Percentiles rank a stretch among this genome's conserved stretches.
phyloP scores from a whole-genome alignment of 1,140 invertebrate genomes.

The Aporrectodea caliginosa region DNA sequence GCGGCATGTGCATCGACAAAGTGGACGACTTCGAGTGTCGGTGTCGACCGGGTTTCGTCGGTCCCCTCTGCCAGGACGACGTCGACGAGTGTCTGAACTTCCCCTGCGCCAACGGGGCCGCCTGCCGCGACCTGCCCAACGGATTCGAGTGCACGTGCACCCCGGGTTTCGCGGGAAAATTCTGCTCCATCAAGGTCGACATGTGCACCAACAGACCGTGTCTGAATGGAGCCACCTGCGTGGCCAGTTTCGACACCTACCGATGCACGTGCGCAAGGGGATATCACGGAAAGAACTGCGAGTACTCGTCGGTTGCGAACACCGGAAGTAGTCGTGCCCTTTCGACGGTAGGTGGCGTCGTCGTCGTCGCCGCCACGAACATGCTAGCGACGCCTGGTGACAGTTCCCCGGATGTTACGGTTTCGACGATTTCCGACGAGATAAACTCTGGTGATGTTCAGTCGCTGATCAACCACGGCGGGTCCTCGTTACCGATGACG shows the following conservation, averaged over 20 bases:
- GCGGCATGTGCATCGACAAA: constrained; percentile 66
- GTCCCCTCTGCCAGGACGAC: constrained; percentile 34
- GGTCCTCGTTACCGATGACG: constrained; percentile 32
- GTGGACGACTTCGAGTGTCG: constrained; percentile 68
- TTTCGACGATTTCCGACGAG: not conserved
- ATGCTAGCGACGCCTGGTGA: not conserved
- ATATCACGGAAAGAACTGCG: constrained; percentile 31
- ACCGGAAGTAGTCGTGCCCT: constrained; percentile 30
- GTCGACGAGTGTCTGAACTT: constrained; percentile 74
- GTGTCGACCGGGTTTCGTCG: constrained; percentile 74
- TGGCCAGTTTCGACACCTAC: constrained; percentile 23
- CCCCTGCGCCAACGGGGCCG: constrained; percentile 78
- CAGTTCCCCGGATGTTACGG: not conserved
- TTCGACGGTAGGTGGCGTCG: not conserved
- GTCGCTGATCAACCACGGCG: not conserved
- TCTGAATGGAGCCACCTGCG: constrained; percentile 35
- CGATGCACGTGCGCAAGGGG: constrained; percentile 27
- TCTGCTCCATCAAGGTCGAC: constrained; percentile 49
- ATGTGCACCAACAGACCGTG: constrained; percentile 37
- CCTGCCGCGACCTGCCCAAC: constrained; percentile 78
- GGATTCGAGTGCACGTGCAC: constrained; percentile 64
- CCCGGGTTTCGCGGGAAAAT: constrained; percentile 74
- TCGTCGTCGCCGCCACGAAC: not conserved
- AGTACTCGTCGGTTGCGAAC: constrained; percentile 45
- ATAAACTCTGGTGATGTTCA: not conserved